phyloP scores from a whole-genome alignment of 2,113 vertebrate genomes.

The Mungos mungo region DNA sequence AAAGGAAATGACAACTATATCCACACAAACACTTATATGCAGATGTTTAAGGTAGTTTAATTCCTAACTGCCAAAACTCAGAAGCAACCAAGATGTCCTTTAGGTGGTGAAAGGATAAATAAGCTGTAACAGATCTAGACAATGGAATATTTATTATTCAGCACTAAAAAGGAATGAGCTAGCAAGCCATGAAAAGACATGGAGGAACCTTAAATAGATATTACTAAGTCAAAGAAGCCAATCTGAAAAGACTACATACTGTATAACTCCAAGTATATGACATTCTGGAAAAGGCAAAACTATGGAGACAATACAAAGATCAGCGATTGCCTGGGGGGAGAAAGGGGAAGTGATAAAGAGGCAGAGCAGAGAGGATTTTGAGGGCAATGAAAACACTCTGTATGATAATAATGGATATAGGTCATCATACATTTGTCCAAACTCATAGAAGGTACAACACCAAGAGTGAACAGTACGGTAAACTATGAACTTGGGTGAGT shows the following conservation, averaged over 20 bases:
- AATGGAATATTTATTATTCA: neutral
- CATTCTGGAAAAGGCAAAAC: neutral
- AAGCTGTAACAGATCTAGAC: neutral
- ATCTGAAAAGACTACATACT: neutral
- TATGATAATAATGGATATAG: neutral
- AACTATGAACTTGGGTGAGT: neutral
- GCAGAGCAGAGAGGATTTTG: neutral
- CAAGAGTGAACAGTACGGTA: neutral
- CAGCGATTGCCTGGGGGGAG: neutral
- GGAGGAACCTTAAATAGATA: neutral
- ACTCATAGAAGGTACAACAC: neutral
- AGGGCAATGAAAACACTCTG: neutral
- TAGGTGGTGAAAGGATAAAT: neutral
- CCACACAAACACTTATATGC: neutral
- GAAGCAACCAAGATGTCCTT: neutral
- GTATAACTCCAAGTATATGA: neutral
- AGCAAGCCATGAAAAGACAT: neutral
- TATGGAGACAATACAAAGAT: neutral
- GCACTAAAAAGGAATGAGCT: neutral
- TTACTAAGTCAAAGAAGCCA: too few relatives aligned
- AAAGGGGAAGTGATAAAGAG: neutral
- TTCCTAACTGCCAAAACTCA: neutral
- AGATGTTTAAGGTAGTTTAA: neutral
- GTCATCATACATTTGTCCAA: neutral
- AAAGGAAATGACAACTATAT: neutral